Evolutionary conservation across 1,140 invertebrate species (phyloP), one percentile per base, ranked within the genome.

Genomic region (Bradysia coprophila): DNA sequence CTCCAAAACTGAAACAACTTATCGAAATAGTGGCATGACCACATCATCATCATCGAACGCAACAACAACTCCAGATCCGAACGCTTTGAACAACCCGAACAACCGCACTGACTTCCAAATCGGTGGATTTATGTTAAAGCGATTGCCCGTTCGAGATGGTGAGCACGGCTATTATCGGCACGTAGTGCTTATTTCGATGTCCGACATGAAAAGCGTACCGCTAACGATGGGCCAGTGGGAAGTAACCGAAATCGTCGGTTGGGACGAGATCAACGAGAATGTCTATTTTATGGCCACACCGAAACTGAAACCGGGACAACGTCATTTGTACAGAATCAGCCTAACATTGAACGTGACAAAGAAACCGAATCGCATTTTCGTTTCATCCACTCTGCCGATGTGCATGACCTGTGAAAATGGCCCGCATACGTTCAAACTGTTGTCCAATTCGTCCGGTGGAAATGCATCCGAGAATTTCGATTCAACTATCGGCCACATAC

Each of bases 241-340:
- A 57, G 71, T 81, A 3, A 76, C 71, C 2, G 63, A 68, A 39
- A 70, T 82, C 18, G 52, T 78, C 0, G 73, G 71, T 11, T 81
- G 76, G 71, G 72, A 78, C 50, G 69, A 72, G 50, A 55, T 66
- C 16, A 69, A 68, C 38, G 64, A 75, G 45, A 60, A 67, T 31
- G 68, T 81, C 68, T 64, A 77, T 50, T 78, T 69, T 49, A 72
- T 83, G 46, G 79, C 76, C 16, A 81, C 81, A n/a, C 74, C 72
- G 2, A 71, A 75, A 48, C 69, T 69, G 38, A 61, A 64, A 20
- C 74, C 81, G 0, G 75, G 76, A 3, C 72, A 81, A 50, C 59
- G 82, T 11, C 83, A 87, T 54, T 56, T 88, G 32, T 84, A 80
- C 62, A 65, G 74, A 46, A 72, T 79, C 47, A 54, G 46, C 36